Evolutionary conservation across 2,888 invertebrate genomes (phyloP), one percentile per base, ranked within the genome.

Genomic region (Pollenia angustigena): DNA sequence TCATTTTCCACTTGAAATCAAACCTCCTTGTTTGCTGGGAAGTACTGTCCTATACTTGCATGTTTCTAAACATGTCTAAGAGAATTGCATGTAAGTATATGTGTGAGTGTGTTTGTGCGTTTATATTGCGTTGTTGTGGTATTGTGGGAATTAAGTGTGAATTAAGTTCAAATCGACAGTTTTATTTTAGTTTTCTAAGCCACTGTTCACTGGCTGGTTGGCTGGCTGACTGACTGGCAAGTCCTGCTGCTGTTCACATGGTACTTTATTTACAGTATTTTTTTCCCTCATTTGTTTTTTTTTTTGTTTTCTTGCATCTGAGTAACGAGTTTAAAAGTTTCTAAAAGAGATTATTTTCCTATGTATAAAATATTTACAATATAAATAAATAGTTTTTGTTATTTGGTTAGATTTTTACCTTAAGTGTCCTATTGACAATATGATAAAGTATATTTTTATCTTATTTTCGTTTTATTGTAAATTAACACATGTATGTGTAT

Each of bases 101-200:
- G 56, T 56, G 56, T 44, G 50, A 56, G 54, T 50, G 42, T 32
- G 12, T 32, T 16, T 58, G 12, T 48, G 54, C 11, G 11, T 48
- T 50, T 48, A 18, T 46, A n/a, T 54, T 64, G 52, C 40, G 12
- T 23, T 64, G 16, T n/a, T 48, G 85, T 75, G 85, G 80, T 46
- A 76, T 83, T 86, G 80, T 80, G 86, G 86, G 86, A 86, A 86
- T 86, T 86, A 83, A 80, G 86, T 86, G 86, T 80, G 83, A 86
- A 83, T 86, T 86, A 86, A 86, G 86, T 86, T 86, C 80, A 86
- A 86, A 83, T 83, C 83, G 86, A 86, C 80, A 86, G 52, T 86
- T 86, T 83, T 80, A 83, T 71, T 83, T 86, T 40, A 83, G 83
- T 80, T 81, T 80, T 71, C 82, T 50, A 60, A 75, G 52, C 66